A percentile compares a stretch with the other conserved stretches of the same genome.
Conservation (phyloP, 1,140 invertebrate species). For the Panagrolaimus sp. region DNA sequence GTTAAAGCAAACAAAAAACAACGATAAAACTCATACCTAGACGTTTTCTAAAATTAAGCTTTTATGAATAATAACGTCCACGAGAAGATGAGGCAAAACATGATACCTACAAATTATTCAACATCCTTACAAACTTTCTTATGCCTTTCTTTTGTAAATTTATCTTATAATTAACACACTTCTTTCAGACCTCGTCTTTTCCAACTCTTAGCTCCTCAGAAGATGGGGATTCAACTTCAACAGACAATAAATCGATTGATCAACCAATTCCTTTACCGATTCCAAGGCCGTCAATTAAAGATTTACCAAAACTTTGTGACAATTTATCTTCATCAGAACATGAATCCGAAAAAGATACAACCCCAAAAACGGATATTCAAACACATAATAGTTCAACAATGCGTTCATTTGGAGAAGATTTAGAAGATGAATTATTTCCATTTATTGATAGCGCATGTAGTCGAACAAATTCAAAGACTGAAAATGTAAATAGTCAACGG, state of each 20-base stretch:
- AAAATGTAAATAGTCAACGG: neutral
- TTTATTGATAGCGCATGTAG: constrained; percentile 38
- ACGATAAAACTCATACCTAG: no score
- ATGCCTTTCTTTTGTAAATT: no score
- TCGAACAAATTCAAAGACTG: neutral
- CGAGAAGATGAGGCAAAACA: no score
- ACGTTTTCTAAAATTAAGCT: no score
- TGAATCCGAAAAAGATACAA: neutral
- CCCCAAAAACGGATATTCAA: constrained; percentile 1
- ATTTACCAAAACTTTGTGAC: constrained; percentile 13
- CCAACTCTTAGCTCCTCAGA: constrained; percentile 45
- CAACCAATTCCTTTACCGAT: no score
- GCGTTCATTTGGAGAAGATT: constrained; percentile 52
- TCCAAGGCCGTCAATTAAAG: constrained; percentile 13
- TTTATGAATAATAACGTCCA: no score
- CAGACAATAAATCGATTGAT: neutral
- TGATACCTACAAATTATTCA: no score
- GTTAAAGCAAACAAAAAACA: no score
- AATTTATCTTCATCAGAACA: neutral
- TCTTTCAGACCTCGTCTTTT: constrained; percentile 51
- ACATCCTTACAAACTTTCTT: no score
- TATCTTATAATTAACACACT: no score
- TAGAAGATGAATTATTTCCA: constrained; percentile 40
- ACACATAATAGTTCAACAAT: constrained; percentile 4
- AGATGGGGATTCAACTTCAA: neutral